Evolutionary conservation across 92 coral and sea anemone genomes (phyloP), one percentile per base, ranked within the genome.

Genomic region (Montipora capitata): DNA sequence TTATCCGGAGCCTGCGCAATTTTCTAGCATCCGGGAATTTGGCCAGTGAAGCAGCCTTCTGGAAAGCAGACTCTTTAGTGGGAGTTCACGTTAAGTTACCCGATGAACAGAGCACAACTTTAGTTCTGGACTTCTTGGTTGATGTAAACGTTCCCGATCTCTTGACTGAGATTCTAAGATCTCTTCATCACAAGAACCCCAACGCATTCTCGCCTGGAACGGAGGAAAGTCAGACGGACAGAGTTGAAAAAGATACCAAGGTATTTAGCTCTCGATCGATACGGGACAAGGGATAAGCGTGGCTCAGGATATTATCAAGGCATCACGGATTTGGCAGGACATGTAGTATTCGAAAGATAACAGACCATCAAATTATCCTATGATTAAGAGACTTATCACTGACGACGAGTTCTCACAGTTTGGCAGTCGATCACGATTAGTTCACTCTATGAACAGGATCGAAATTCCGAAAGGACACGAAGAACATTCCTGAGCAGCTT

Each of bases 21-120:
- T 48, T 40, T 52, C 78, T 74, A 52, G 49, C 52, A 4, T 70
- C 72, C 42, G 84, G 86, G 40, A 66, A 88, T 77, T 64, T 88
- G 57, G 92, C 89, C 44, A 45, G 71, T 40, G 75, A 52, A n/a
- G 92, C 38, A 52, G 88, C 86, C 41, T 88, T 69, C 68, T 88
- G 88, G 88, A 82, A 83, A 76, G 84, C 78, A 9, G 92, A 82
- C 59, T 69, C 70, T 13, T 58, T 88, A 12, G 72, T 54, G 40
- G 79, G 39, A 39, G 56, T 82, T 39, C 66, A 51, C 74, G 68
- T 1, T 15, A 88, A 88, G 54, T 40, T 88, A 14, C 83, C 80
- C 18, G 83, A 83, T 20, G 61, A 65, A 45, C 8, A 44, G 51
- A 84, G 85, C 44, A 62, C 65, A 13, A 44, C 16, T 40, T 10